Evolutionary conservation across 2,888 invertebrate species (phyloP), one percentile per base, ranked within the genome.

Genomic region (Achlya flavicornis): DNA sequence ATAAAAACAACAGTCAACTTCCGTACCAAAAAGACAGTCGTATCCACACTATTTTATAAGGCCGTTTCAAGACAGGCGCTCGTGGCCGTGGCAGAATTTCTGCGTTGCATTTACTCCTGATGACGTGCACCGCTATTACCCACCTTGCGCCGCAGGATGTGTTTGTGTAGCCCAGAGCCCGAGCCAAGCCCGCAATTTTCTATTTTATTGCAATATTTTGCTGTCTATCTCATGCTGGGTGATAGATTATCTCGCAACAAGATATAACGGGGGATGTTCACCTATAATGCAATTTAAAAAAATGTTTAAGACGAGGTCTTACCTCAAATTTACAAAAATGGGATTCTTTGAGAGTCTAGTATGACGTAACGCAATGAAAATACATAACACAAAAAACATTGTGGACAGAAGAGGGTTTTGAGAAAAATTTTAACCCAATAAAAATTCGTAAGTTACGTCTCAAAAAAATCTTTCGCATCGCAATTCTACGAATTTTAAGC

Each of bases 41-140:
- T 67, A 72, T 77, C 73, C 67, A 76, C 63, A 62, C 69, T 61
- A 33, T 65, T 33, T 53, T 66, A 66, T 68, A 70, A 71, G 72
- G 71, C 74, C 64, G 64, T 63, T 63, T 60, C 69, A 77, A 80
- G 81, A 80, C 74, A 65, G 57, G 73, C 61, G 74, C 79, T 78
- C 79, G 78, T 78, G 74, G 76, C 73, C 75, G 74, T 74, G 73
- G 70, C 76, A 80, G 77, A 81, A 83, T 85, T 83, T 81, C 76
- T 81, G 78, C 76, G 81, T 78, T 79, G 83, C 85, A 87, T 85
- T 85, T 84, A 83, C 81, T 78, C 74, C 79, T 84, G 86, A 86
- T 86, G 86, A 86, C 81, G 75, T 73, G 76, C 66, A 65, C 69
- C 63, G 67, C 74, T 70, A 76, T 81, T 81, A 80, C 81, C 72